These are phyloP conservation scores for Mohoua ochrocephala DNA, from an alignment of 2,113 vertebrate genomes.

Conservation along the genomic window DNA sequence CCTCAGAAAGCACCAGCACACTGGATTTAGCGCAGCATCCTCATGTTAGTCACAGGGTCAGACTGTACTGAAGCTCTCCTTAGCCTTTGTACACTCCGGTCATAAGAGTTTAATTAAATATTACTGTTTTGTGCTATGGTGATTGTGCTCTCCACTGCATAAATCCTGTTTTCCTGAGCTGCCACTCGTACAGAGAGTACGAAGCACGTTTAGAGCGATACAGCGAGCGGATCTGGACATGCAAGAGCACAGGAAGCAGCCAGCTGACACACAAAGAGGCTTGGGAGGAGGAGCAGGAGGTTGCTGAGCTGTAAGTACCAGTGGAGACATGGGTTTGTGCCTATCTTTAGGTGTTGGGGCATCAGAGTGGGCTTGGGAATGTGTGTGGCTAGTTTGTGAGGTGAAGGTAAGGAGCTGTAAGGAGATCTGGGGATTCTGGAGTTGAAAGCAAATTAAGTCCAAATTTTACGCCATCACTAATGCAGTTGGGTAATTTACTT, in stretches of 20 bases:
- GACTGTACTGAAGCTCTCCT: background rate
- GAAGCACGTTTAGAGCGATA: slow-evolving; percentile 89
- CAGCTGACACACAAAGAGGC: slow-evolving; percentile 97
- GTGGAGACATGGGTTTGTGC: background rate
- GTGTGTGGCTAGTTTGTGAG: background rate
- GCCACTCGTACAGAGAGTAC: slow-evolving; percentile 81
- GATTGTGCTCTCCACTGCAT: background rate
- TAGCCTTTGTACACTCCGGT: background rate
- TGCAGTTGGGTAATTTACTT: background rate
- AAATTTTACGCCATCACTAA: background rate
- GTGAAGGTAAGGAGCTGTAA: background rate
- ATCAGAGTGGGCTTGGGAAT: background rate
- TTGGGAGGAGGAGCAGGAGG: slow-evolving; percentile 99
- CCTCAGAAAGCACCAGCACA: background rate
- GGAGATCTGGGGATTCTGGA: background rate
- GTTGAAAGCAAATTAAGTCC: background rate
- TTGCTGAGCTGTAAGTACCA: slow-evolving; percentile 93
- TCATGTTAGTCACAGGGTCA: background rate
- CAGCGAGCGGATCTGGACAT: slow-evolving; percentile 91
- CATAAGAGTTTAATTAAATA: background rate
- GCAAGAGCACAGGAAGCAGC: slow-evolving; percentile 95
- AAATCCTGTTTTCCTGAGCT: slow-evolving; percentile 80
- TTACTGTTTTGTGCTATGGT: background rate
- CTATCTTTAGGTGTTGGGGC: background rate
- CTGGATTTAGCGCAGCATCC: rapidly evolving